Conservation (phyloP, 1,140 invertebrate genomes). For the Lepidotrigona ventralis region DNA sequence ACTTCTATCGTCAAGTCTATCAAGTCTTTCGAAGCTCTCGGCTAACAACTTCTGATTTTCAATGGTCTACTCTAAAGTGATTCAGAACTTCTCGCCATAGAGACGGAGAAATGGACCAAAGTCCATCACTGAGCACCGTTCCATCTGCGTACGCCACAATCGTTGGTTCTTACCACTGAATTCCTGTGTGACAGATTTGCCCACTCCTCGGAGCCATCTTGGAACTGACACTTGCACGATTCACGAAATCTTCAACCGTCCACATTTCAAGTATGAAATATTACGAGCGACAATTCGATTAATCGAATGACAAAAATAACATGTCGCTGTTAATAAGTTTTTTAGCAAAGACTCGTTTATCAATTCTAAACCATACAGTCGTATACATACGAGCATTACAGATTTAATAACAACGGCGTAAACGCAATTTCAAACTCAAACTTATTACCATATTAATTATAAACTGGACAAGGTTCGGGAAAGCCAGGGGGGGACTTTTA, state of each 20-base stretch:
- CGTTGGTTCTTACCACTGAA: slow-evolving; percentile 57
- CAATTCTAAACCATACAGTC: too few species aligned
- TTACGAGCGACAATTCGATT: too few species aligned
- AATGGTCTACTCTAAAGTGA: slow-evolving; percentile 1
- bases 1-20: slow-evolving; percentile 15
- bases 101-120: slow-evolving; percentile 14
- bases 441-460: background rate
- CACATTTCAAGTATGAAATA: too few species aligned
- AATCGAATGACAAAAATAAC: too few species aligned
- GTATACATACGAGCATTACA: too few species aligned
- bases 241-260: too few species aligned
- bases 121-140: background rate
- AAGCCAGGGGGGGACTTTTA: background rate
- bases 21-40: slow-evolving; percentile 8
- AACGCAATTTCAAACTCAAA: background rate
- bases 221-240: background rate
- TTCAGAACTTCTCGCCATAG: slow-evolving; percentile 13
- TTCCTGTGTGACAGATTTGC: slow-evolving; percentile 11
- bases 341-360: too few species aligned
- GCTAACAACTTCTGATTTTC: slow-evolving; percentile 12
- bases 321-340: too few species aligned
- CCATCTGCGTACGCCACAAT: background rate
- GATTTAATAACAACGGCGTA: background rate
- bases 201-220: too few species aligned
- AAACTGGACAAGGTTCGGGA: background rate